Percentiles rank a stretch among this genome's conserved stretches.
phyloP scores from a whole-genome alignment of 1,140 invertebrate genomes.

The Orius insidiosus region DNA sequence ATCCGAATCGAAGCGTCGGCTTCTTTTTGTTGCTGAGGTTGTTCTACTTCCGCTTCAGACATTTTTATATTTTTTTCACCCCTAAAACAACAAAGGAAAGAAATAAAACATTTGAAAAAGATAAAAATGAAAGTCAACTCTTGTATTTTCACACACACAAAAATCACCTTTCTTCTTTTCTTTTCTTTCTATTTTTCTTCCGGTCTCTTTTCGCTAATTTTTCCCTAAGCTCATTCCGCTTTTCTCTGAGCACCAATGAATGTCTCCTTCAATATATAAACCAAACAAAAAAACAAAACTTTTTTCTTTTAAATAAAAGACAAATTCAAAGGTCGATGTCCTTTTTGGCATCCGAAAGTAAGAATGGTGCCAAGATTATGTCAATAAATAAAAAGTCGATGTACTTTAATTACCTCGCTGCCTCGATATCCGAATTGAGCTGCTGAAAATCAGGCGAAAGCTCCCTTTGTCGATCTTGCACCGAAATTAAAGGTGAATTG shows the following conservation, averaged over 20 bases:
- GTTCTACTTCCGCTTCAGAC: constrained; percentile 16
- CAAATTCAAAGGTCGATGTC: not conserved
- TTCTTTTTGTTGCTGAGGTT: constrained; percentile 7
- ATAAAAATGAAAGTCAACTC: not conserved
- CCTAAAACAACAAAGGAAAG: not conserved
- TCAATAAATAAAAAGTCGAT: not conserved
- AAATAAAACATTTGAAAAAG: not conserved
- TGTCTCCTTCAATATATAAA: constrained; percentile 30
- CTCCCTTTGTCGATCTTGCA: constrained; percentile 31
- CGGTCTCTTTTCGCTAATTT: constrained; percentile 52
- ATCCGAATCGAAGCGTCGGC: constrained; percentile 22
- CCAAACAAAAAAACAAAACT: constrained; percentile 7
- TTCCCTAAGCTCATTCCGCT: constrained; percentile 48
- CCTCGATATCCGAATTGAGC: constrained; percentile 52
- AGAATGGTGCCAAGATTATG: not conserved
- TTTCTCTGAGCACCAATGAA: constrained; percentile 46
- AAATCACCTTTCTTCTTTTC: constrained; percentile 6
- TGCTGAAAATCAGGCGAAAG: constrained; percentile 50
- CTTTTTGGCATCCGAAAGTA: not conserved
- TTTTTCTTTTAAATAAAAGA: not conserved
- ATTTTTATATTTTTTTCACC: constrained; percentile 3
- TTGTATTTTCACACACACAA: not conserved
- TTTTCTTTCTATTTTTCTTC: constrained; percentile 46
- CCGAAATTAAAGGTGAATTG: constrained; percentile 32
- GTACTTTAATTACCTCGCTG: constrained; percentile 35